Base-by-base conservation (phyloP, 2,888 invertebrate genomes). In the Octodonta nipae region DNA sequence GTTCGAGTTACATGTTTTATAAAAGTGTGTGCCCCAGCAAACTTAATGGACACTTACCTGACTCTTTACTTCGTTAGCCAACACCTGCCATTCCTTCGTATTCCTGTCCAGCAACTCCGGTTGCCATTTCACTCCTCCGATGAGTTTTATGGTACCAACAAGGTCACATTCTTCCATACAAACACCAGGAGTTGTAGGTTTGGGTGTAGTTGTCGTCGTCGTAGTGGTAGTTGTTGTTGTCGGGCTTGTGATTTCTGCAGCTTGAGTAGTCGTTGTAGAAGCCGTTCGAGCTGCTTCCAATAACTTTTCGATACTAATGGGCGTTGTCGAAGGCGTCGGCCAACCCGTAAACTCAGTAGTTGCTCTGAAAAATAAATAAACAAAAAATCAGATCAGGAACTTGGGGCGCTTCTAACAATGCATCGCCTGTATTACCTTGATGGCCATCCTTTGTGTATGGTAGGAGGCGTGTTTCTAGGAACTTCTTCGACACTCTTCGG, bases 261-360 rank as follows among this genome's bases (percentile, higher is more conserved):
- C 45, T n/a, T 52, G 50, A 20, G 71, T 70, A 2, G 68, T 65
- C 3, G 66, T 63, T 39, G 69, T 67, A 2, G 76, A 73, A 1
- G 75, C 75, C 15, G 74, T 71, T 33, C 75, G 65, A 2, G 69
- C 68, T 7, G 68, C 68, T 58, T 81, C 82, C 29, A 86, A 54
- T 5, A 83, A 66, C 54, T 83, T 82, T 52, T 86, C 85, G 35
- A 85, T 80, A 0, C 85, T 84, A 45, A 86, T 76, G 1, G 86
- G 85, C 1, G 86, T 86, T 0, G 87, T 86, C 1, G 87, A 82
- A 4, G 84, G 78, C 1, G 85, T 82, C 7, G 87, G 86, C 88
- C 88, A 88, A 10, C 88, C 88, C 8, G 86, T 87, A 49, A 88
- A 88, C 58, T 85, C 86, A 11, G 87, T 88, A 5, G 85, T 83